phyloP scores from a whole-genome alignment of 2,888 invertebrate genomes.

The Hipparchia sbordonii region DNA sequence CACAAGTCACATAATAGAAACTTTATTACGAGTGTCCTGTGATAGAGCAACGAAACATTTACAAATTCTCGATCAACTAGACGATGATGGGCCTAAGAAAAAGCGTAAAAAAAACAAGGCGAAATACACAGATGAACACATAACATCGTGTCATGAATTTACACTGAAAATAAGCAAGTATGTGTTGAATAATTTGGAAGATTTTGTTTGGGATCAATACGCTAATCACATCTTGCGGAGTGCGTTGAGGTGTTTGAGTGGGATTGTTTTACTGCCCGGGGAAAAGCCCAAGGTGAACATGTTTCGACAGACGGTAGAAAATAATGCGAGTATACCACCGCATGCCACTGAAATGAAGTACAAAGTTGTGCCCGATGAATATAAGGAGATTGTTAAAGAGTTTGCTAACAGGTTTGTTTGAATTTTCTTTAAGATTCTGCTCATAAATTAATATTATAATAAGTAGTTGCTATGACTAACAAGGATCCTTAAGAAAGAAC shows the following conservation, averaged over 20 bases:
- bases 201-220: slow-evolving; percentile 90
- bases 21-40: slow-evolving; percentile 83
- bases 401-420: slow-evolving; percentile 78
- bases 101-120: slow-evolving; percentile 53
- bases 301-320: slow-evolving; percentile 55
- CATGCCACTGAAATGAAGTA: slow-evolving; percentile 70
- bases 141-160: slow-evolving; percentile 84
- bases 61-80: slow-evolving; percentile 46
- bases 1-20: slow-evolving; percentile 91
- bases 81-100: slow-evolving; percentile 59
- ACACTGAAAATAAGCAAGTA: slow-evolving; percentile 89
- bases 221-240: slow-evolving; percentile 90
- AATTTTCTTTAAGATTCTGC: background rate
- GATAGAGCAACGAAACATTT: slow-evolving; percentile 74
- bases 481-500: too few relatives aligned
- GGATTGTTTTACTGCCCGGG: slow-evolving; percentile 81
- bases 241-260: slow-evolving; percentile 87
- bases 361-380: slow-evolving; percentile 82
- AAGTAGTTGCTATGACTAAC: too few relatives aligned
- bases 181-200: slow-evolving; percentile 92
- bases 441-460: too few relatives aligned
- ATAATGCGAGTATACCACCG: slow-evolving; percentile 65
- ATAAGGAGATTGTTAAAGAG: slow-evolving; percentile 84
- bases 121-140: slow-evolving; percentile 72
- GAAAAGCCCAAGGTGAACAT: slow-evolving; percentile 72